These are phyloP conservation scores for Trichonephila inaurata DNA, from an alignment of 1,140 invertebrate species.

Conservation along the genomic window DNA sequence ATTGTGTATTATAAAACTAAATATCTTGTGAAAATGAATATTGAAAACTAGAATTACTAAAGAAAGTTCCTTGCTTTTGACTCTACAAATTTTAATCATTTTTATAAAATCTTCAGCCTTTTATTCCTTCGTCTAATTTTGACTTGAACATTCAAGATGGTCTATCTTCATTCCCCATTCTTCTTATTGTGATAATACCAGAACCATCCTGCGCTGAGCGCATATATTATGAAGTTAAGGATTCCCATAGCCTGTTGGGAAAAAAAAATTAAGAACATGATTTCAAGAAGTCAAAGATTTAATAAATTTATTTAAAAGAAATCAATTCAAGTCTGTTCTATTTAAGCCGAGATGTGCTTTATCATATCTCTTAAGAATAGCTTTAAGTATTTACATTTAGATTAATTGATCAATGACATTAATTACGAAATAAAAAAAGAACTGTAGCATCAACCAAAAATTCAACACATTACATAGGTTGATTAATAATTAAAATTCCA, in stretches of 20 bases:
- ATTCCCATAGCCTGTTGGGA: conserved; percentile 18
- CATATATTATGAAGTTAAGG: background rate
- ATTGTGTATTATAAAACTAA: no score
- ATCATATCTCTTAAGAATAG: no score
- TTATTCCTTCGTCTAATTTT: background rate
- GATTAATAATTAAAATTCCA: no score
- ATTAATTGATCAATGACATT: no score
- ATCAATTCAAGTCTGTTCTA: background rate
- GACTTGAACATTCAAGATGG: background rate
- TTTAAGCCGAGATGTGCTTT: background rate
- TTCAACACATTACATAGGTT: no score
- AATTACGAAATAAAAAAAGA: no score
- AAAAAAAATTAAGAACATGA: background rate
- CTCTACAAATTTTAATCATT: background rate
- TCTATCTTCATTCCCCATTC: background rate
- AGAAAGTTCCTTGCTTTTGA: background rate
- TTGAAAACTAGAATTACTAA: background rate
- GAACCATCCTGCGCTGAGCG: conserved; percentile 7
- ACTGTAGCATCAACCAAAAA: no score
- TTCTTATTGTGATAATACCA: background rate
- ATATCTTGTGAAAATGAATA: no score
- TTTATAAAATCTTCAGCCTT: no score
- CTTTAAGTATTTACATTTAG: no score
- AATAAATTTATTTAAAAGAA: background rate
- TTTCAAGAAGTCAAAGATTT: background rate